Evolutionary conservation across 1,140 invertebrate genomes (phyloP).

Genomic region (Aphelenchoides avenae): DNA sequence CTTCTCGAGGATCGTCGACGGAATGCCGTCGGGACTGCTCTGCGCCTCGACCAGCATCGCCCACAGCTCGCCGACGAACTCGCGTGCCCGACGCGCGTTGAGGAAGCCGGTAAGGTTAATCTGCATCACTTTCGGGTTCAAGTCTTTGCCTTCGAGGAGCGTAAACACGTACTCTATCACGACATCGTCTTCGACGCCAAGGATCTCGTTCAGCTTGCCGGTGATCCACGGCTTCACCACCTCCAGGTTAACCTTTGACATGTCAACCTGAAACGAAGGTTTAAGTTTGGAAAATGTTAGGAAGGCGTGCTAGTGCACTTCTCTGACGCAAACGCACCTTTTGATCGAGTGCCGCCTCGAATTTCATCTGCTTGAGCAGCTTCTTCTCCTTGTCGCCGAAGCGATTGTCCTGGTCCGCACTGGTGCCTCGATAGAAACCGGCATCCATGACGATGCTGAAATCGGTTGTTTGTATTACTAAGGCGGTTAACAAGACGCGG

Average conservation of each 20-base stretch:
- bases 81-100: constrained; percentile 91
- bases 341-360: constrained; percentile 81
- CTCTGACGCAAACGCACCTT: constrained; percentile 67
- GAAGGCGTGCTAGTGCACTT: no score
- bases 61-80: constrained; percentile 96
- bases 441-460: no score
- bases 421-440: constrained; percentile 74
- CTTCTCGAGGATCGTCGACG: constrained; percentile 32
- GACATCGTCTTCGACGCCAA: constrained; percentile 96
- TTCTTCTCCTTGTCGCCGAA: constrained; percentile 99
- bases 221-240: constrained; percentile 98
- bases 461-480: no score
- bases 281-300: no score
- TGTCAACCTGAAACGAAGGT: constrained; percentile 76
- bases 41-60: constrained; percentile 87
- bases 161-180: constrained; percentile 98
- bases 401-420: constrained; percentile 92
- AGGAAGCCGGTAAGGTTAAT: constrained; percentile 98
- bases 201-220: constrained; percentile 85
- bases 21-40: constrained; percentile 63
- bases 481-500: no score
- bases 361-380: constrained; percentile 95
- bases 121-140: constrained; percentile 97
- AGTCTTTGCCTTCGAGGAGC: constrained; percentile 77
- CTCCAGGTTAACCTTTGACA: constrained; percentile 94